Base-by-base conservation (phyloP, 2,113 vertebrate species). In the Ranitomeya variabilis region DNA sequence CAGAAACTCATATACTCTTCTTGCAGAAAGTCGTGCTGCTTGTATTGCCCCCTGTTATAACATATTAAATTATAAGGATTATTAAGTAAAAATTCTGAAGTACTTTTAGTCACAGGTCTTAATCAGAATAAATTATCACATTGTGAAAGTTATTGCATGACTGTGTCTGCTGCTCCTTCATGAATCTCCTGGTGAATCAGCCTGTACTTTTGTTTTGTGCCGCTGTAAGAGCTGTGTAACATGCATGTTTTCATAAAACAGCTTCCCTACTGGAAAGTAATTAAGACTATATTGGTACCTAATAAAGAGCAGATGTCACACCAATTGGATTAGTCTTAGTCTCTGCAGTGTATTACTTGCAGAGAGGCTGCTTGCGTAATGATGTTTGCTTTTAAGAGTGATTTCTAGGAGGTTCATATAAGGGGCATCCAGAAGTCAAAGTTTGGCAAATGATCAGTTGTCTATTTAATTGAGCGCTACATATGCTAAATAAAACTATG, bases 231-330 rank as follows among this genome's bases (percentile, higher is more conserved):
- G 57, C 55, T 31, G 21, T 83, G 80, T 83, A 45, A 83, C 59
- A 83, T 83, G 57, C 26, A 64, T n/a, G 37, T 66, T 66, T 83
- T 83, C 37, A 83, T n/a, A 66, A 51, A 83, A 51, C 31, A 83
- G n/a, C 80, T 83, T 66, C 80, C 80, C 80, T 66, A 83, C 59
- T 66, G 80, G 80, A 83, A 51, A 64, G 80, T 81, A 64, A 83
- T 64, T 83, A 64, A 83, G 31, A 83, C 60, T 66, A 83, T 52
- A 64, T 83, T 64, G 60, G 31, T 64, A 45, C 31, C 31, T 83
- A 83, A 82, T 82, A 82, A 19, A 62, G 57, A 82, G 59, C 57
- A 82, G 80, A 82, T 82, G 80, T 64, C 64, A 62, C 80, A 82
- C 57, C 80, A 64, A 82, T 82, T 82, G 26, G 26, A 82, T 82